phyloP scores from a whole-genome alignment of 2,797 vertebrate species.

The Channa striata region DNA sequence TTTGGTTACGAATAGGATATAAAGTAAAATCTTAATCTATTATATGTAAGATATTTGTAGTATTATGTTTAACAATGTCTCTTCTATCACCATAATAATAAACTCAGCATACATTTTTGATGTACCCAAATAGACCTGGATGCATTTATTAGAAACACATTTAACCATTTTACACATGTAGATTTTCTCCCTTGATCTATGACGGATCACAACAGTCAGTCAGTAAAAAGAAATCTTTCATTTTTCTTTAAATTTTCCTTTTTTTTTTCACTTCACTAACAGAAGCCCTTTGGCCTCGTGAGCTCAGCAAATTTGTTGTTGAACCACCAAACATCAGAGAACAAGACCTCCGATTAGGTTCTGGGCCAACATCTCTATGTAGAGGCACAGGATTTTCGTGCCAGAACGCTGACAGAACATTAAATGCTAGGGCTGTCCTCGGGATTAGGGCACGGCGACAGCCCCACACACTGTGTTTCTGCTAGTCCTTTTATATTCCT shows the following conservation, averaged over 20 bases:
- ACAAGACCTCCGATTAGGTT: conserved; percentile 48
- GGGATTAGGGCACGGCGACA: conserved; percentile 38
- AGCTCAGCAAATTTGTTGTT: conserved; percentile 36
- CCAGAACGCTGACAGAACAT: conserved; percentile 43
- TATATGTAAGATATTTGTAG: no score
- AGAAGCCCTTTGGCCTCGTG: conserved; percentile 30
- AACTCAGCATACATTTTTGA: no score
- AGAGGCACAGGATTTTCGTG: conserved; percentile 20
- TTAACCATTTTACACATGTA: neutral
- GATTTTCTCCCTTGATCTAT: neutral
- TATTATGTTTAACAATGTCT: no score
- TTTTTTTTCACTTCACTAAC: conserved; percentile 15
- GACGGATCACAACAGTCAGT: neutral
- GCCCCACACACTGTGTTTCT: conserved; percentile 22
- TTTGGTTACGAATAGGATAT: no score
- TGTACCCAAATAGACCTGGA: no score
- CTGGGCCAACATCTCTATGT: conserved; percentile 39
- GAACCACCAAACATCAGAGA: conserved; percentile 29
- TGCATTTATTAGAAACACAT: no score
- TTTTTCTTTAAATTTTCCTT: conserved; percentile 1
- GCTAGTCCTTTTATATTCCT: conserved; percentile 32
- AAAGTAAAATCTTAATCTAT: no score
- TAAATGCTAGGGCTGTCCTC: conserved; percentile 50
- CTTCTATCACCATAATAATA: no score
- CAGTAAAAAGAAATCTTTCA: neutral